Conservation (phyloP, 53 echinoderm and acorn worm genomes). For the Paracentrotus lividus region DNA sequence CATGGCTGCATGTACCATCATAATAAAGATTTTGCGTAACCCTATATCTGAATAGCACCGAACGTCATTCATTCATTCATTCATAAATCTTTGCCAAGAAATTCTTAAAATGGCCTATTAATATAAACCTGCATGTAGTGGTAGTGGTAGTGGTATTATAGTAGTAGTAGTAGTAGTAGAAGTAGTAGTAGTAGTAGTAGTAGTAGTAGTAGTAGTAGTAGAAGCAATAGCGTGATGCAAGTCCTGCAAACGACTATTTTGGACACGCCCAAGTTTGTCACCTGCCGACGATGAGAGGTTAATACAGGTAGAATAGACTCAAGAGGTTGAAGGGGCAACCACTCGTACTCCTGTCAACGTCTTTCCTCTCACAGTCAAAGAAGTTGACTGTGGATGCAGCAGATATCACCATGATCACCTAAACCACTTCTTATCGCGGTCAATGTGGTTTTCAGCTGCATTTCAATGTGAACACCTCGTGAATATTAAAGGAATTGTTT, state of each 20-base stretch:
- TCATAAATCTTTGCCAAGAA: not conserved
- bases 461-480: not conserved
- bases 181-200: too few relatives aligned
- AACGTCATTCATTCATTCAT: conserved; percentile 38
- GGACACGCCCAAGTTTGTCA: conserved; percentile 18
- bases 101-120: too few relatives aligned
- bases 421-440: conserved; percentile 52
- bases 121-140: too few relatives aligned
- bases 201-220: too few relatives aligned
- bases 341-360: conserved; percentile 48
- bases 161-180: too few relatives aligned
- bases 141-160: too few relatives aligned
- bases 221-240: too few relatives aligned
- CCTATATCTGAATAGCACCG: conserved; percentile 2
- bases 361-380: not conserved
- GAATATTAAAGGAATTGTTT: conserved; percentile 38
- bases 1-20: conserved; percentile 34
- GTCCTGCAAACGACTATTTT: not conserved
- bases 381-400: not conserved
- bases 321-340: conserved; percentile 4
- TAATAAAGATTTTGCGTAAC: conserved; percentile 1
- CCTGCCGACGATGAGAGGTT: conserved; percentile 18
- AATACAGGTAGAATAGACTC: conserved; percentile 9
- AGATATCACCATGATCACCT: conserved; percentile 27
- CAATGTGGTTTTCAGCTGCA: conserved; percentile 49